Percentiles rank a stretch among this genome's conserved stretches.
Conservation (phyloP, 2,888 invertebrate genomes). For the Sinotaia quadrata region DNA sequence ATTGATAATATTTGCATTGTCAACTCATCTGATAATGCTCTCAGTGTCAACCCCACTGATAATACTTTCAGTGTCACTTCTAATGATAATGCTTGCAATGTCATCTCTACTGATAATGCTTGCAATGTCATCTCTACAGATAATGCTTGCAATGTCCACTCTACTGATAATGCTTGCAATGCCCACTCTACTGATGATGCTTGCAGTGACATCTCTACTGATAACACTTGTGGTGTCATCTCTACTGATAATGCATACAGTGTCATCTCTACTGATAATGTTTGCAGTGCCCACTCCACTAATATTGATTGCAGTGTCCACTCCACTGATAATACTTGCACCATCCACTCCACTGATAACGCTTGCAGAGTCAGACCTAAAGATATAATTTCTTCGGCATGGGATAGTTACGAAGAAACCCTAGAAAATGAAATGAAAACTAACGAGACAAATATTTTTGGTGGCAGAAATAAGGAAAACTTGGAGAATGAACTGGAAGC, state of each 20-base stretch:
- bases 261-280: background rate
- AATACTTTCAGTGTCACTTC: background rate
- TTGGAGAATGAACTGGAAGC: too few relatives aligned
- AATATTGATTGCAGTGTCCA: too few relatives aligned
- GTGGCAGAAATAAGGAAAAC: too few relatives aligned
- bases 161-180: background rate
- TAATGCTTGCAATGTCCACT: background rate
- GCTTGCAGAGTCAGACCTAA: too few relatives aligned
- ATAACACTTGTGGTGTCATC: background rate
- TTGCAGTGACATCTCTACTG: background rate
- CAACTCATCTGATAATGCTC: background rate
- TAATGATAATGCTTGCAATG: slow-evolving; percentile 2
- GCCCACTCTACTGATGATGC: background rate
- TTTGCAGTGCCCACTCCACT: too few relatives aligned
- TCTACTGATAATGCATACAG: background rate
- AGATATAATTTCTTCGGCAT: too few relatives aligned
- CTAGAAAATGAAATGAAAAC: too few relatives aligned
- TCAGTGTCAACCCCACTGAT: background rate
- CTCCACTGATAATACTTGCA: too few relatives aligned
- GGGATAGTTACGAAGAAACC: too few relatives aligned
- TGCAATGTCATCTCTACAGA: background rate
- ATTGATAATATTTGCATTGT: background rate
- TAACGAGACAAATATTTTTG: too few relatives aligned
- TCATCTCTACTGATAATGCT: background rate
- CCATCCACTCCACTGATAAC: too few relatives aligned